A percentile compares a stretch with the other conserved stretches of the same genome.
These are phyloP conservation scores for Tiliacea citrago DNA, from an alignment of 2,888 invertebrate genomes.

Conservation along the genomic window DNA sequence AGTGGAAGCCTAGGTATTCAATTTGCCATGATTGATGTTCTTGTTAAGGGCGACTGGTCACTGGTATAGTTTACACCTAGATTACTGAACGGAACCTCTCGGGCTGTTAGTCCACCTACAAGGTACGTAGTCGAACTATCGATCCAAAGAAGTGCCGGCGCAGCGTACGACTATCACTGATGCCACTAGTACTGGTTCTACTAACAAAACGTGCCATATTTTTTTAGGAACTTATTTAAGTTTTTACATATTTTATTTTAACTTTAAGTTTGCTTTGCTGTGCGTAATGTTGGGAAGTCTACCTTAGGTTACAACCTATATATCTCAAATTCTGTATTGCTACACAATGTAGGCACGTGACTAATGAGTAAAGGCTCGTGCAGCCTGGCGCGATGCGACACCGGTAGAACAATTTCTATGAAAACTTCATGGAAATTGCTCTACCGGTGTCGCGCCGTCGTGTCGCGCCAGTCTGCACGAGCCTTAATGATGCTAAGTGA, in stretches of 20 bases:
- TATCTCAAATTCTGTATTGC: too few relatives aligned
- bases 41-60: not conserved
- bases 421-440: too few relatives aligned
- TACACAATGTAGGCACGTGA: not conserved
- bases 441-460: too few relatives aligned
- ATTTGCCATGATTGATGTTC: not conserved
- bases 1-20: not conserved
- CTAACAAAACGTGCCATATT: too few relatives aligned
- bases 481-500: constrained; percentile 1
- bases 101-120: too few relatives aligned
- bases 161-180: not conserved
- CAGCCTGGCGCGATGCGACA: too few relatives aligned
- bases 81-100: not conserved
- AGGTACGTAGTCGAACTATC: not conserved
- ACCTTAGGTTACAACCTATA: not conserved
- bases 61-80: not conserved
- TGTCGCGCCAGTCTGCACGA: too few relatives aligned
- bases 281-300: not conserved
- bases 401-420: too few relatives aligned
- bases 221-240: too few relatives aligned
- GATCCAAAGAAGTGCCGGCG: not conserved
- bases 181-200: not conserved
- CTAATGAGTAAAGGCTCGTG: not conserved
- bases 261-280: not conserved
- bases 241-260: not conserved